A percentile compares a stretch with the other conserved stretches of the same genome.
These are phyloP conservation scores for Volucella inanis DNA, from an alignment of 2,888 invertebrate genomes.

Conservation along the genomic window DNA sequence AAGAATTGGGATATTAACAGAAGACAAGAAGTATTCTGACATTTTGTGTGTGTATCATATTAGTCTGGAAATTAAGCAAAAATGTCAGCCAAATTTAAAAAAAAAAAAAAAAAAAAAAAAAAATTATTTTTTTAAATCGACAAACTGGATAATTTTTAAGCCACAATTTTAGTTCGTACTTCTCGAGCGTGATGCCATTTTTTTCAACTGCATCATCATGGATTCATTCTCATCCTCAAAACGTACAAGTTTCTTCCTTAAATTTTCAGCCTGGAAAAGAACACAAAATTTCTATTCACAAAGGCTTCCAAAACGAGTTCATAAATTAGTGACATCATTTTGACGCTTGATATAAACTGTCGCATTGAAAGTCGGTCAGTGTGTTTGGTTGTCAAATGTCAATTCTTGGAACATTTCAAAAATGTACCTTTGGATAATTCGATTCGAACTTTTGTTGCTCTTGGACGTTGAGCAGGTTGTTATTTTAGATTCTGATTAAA, in stretches of 20 bases:
- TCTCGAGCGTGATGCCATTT: constrained; percentile 95
- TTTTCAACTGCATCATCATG: constrained; percentile 96
- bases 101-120: constrained; percentile 26
- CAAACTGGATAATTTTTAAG: constrained; percentile 31
- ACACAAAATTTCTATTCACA: constrained; percentile 65
- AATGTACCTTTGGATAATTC: too few relatives aligned
- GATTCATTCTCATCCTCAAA: constrained; percentile 99
- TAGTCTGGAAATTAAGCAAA: constrained; percentile 61
- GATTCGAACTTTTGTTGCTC: too few relatives aligned
- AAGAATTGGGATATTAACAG: constrained; percentile 70
- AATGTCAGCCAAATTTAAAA: constrained; percentile 60
- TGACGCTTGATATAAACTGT: neutral
- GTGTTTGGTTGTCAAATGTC: too few relatives aligned
- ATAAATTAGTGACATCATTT: too few relatives aligned
- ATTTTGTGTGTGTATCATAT: constrained; percentile 28
- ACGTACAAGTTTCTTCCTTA: constrained; percentile 94
- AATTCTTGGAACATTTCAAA: too few relatives aligned
- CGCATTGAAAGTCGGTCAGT: neutral
- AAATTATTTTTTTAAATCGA: constrained; percentile 7
- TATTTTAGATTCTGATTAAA: constrained; percentile 23
- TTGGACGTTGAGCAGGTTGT: neutral
- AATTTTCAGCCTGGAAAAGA: constrained; percentile 90
- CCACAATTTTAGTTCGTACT: constrained; percentile 85
- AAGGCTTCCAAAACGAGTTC: too few relatives aligned
- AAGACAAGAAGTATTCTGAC: constrained; percentile 49